Percentiles rank a stretch among this genome's conserved stretches.
phyloP scores from a whole-genome alignment of 2,888 invertebrate genomes.

The Brachyptera risi region DNA sequence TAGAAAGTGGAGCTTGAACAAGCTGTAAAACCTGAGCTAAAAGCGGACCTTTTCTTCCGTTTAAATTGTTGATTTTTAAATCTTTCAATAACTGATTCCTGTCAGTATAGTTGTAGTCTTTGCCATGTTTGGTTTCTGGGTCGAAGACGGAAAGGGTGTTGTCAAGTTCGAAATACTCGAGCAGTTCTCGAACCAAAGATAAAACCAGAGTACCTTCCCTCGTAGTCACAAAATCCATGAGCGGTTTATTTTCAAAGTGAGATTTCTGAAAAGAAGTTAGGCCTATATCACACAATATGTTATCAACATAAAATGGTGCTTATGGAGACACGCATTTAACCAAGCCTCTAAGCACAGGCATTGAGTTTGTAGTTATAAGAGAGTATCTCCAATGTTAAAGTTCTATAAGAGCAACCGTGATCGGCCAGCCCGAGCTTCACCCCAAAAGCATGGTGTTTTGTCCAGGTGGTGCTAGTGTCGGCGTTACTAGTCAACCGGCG shows the following conservation, averaged over 20 bases:
- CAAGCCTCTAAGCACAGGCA: no score
- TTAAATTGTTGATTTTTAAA: slow-evolving; percentile 22
- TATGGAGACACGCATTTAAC: no score
- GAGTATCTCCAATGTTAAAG: no score
- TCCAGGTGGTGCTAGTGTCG: no score
- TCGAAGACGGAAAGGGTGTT: slow-evolving; percentile 77
- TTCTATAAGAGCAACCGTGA: no score
- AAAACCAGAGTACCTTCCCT: slow-evolving; percentile 57
- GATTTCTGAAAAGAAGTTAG: slow-evolving; percentile 17
- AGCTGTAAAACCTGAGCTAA: slow-evolving; percentile 19
- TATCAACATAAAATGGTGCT: no score
- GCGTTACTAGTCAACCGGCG: no score
- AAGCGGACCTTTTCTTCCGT: slow-evolving; percentile 25
- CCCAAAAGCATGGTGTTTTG: no score
- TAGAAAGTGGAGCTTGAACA: not conserved
- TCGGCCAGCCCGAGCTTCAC: no score
- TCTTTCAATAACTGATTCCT: slow-evolving; percentile 42
- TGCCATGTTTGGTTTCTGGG: slow-evolving; percentile 69
- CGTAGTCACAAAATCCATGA: slow-evolving; percentile 55
- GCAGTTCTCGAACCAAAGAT: slow-evolving; percentile 70
- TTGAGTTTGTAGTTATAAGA: no score
- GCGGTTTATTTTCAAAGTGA: slow-evolving; percentile 49
- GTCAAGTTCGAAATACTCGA: slow-evolving; percentile 75
- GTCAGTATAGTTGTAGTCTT: slow-evolving; percentile 58
- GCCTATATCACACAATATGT: no score